Percentiles rank a stretch among this genome's conserved stretches.
phyloP scores from a whole-genome alignment of 2,797 vertebrate genomes.

The Taenioides sp. region DNA sequence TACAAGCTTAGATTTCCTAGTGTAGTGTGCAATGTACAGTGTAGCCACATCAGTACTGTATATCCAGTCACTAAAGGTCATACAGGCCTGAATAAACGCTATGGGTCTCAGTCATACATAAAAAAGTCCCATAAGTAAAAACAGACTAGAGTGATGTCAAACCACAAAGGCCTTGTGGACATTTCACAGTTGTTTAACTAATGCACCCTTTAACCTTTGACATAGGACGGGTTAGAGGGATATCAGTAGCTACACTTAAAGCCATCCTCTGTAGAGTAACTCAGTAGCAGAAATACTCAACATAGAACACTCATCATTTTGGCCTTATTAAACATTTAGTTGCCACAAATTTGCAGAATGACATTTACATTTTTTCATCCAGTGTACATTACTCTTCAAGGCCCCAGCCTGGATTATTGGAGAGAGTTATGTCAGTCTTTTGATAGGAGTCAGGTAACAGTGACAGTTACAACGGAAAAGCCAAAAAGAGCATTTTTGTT shows the following conservation, averaged over 20 bases:
- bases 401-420: neutral
- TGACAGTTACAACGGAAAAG: slow-evolving; percentile 8
- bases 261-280: slow-evolving; percentile 10
- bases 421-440: neutral
- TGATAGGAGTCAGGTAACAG: neutral
- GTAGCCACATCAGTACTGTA: neutral
- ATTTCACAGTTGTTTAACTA: slow-evolving; percentile 20
- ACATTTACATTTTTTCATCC: neutral
- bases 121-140: slow-evolving; percentile 20
- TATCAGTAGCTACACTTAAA: slow-evolving; percentile 36
- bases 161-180: slow-evolving; percentile 22
- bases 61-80: neutral
- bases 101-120: slow-evolving; percentile 10
- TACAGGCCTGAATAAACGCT: neutral
- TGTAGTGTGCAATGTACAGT: slow-evolving; percentile 1
- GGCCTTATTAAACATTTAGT: neutral
- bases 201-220: slow-evolving; percentile 51
- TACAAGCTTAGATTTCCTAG: slow-evolving; percentile 10
- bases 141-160: slow-evolving; percentile 29
- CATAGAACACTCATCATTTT: neutral
- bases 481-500: slow-evolving; percentile 13
- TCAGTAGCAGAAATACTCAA: slow-evolving; percentile 3
- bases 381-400: neutral
- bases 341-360: neutral
- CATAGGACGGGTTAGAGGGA: slow-evolving; percentile 42